Base-by-base conservation (phyloP, 1,140 invertebrate species). In the Oreohelix idahoensis region DNA sequence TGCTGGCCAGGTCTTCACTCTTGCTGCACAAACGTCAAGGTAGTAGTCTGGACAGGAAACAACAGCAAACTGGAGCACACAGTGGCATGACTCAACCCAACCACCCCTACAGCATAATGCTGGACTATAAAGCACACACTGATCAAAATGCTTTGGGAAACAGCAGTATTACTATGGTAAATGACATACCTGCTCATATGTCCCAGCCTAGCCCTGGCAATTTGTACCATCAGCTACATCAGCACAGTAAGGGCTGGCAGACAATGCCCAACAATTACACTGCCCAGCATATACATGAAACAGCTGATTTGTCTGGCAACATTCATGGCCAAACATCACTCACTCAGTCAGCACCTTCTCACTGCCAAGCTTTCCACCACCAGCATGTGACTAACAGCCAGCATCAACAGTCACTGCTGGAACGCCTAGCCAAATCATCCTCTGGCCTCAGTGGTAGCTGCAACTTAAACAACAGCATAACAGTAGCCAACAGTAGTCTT, bases 261-360 rank as follows among this genome's bases (percentile, higher is more conserved):
- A 35, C 83, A 49, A 38, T 35, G n/a, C 84, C 89, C 10, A 89
- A 88, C 81, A 89, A 88, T 83, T 89, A 91, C 88, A 92, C 71
- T 91, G 92, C 84, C 90, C 92, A 36, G 90, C 89, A 70, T 84
- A 88, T 89, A 84, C 88, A 87, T 42, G 83, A 88, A 29, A n/a
- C n/a, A n/a, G n/a, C n/a, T n/a, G 87, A 89, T 58, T 69, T 81
- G 45, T 23, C 71, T 26, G 42, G 36, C 13, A 70, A 29, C 20
- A 35, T 32, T 15, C 83, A 85, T 45, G 51, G 49, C 20, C 45
- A 69, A 11, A 36, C 81, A 70, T 42, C 79, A 51, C 58, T 70
- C n/a, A 73, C 79, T 26, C 69, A 79, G 39, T 79, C 75, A 17
- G 80, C 80, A 11, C 71, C 80, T 23, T 53, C 42, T 38, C 69